phyloP scores from a whole-genome alignment of 2,113 vertebrate species.

The Channa argus region DNA sequence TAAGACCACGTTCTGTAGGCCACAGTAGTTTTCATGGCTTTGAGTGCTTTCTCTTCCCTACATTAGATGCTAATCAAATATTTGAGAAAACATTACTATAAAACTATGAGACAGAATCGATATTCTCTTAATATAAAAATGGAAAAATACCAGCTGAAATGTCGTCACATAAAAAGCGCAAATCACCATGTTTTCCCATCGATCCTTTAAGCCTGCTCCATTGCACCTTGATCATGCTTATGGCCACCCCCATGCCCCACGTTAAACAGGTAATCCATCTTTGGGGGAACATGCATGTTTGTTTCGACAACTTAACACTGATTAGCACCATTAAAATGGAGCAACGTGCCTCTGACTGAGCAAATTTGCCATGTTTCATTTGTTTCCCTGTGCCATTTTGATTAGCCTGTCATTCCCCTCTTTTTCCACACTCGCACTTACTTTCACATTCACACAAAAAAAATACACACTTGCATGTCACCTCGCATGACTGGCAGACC shows the following conservation, averaged over 20 bases:
- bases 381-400: conserved; percentile 56
- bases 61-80: neutral
- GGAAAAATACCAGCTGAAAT: too few species aligned
- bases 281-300: conserved; percentile 14
- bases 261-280: conserved; percentile 34
- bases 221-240: conserved; percentile 32
- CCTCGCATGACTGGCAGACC: conserved; percentile 73
- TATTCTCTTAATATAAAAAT: neutral
- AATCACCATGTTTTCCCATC: neutral
- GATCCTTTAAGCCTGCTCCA: neutral
- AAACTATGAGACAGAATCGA: neutral
- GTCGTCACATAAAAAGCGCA: neutral
- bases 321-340: conserved; percentile 39
- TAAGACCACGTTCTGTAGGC: neutral
- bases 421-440: conserved; percentile 15
- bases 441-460: conserved; percentile 11
- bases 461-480: conserved; percentile 45
- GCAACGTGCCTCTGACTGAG: neutral
- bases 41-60: neutral
- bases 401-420: conserved; percentile 57
- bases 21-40: conserved; percentile 1
- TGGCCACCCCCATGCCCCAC: conserved; percentile 1
- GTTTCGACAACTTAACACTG: conserved; percentile 10
- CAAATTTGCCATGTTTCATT: conserved; percentile 65
- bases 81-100: neutral